A percentile compares a stretch with the other conserved stretches of the same genome.
These are phyloP conservation scores for Molossus alvarezi DNA, from an alignment of 2,797 vertebrate species.

Conservation along the genomic window DNA sequence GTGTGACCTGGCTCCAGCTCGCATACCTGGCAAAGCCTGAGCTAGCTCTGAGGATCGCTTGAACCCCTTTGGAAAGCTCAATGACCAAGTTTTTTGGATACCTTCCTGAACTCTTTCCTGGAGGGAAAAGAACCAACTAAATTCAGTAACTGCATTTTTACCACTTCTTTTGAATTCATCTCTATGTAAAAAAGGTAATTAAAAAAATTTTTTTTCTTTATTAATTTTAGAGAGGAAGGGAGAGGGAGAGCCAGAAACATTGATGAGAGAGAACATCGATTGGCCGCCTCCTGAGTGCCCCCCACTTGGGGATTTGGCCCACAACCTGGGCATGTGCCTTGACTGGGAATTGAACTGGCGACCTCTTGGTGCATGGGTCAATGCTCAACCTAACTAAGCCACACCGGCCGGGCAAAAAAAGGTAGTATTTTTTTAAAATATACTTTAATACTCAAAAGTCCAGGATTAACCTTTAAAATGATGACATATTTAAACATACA, in stretches of 20 bases:
- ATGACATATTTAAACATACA: slow-evolving; percentile 56
- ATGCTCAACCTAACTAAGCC: too few species aligned
- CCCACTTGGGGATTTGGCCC: too few species aligned
- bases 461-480: slow-evolving; percentile 36
- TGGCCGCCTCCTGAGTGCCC: too few species aligned
- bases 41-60: neutral
- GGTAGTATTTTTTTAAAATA: neutral
- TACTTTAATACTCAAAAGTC: slow-evolving; percentile 15
- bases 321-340: too few species aligned
- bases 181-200: neutral
- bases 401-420: neutral
- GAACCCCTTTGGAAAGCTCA: neutral
- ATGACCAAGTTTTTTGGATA: neutral
- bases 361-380: too few species aligned
- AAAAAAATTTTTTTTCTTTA: neutral
- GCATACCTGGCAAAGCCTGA: neutral
- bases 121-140: neutral
- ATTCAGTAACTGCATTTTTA: neutral
- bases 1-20: neutral
- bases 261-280: too few species aligned
- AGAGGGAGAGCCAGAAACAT: too few species aligned
- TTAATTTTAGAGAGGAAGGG: too few species aligned
- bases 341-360: too few species aligned
- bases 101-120: slow-evolving; percentile 43
- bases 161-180: slow-evolving; percentile 39